Base-by-base conservation (phyloP, 2,888 invertebrate genomes). In the Drosophila ochracea region DNA sequence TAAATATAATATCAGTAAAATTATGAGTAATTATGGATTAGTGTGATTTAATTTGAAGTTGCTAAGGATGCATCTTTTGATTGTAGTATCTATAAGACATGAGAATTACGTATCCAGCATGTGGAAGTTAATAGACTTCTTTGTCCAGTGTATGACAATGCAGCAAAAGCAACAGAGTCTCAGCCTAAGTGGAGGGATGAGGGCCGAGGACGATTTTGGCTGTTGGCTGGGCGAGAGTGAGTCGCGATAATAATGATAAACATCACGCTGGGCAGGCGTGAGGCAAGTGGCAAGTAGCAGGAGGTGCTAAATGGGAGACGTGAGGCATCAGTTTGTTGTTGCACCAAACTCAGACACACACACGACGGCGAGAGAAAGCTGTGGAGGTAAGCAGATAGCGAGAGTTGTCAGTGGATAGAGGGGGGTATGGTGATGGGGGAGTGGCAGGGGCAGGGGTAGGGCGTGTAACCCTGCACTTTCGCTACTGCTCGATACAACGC, bases 191-290 rank as follows among this genome's bases (percentile, higher is more conserved):
- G 21, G 39, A 30, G 13, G 25, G 13, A 16, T 16, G 10, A 5
- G 60, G 54, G 21, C 21, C 50, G 54, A 58, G 58, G 41, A 63
- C 52, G 50, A 77, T 66, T 68, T 71, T 41, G 71, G 50, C 37
- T 55, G 59, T 63, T 58, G 57, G 58, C 67, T 72, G 80, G 66
- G 65, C 73, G 79, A 78, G 76, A 79, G 75, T 60, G 73, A 80
- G 78, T 64, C 70, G 83, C 80, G 84, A 82, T 83, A 83, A 84
- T 87, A 84, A 87, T 83, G 88, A 83, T 83, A 87, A 84, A 84
- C 83, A 87, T 77, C 76, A 30, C 43, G 66, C 65, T 59, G 74
- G 60, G 59, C 70, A 68, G 66, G 78, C 67, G 65, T 37, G 75
- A 58, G 70, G 74, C 65, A 64, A 76, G 74, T 39, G 58, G 41